Percentiles rank a stretch among this genome's conserved stretches.
Evolutionary conservation across 92 coral and sea anemone species (phyloP).

Genomic region (Micromussa lordhowensis): DNA sequence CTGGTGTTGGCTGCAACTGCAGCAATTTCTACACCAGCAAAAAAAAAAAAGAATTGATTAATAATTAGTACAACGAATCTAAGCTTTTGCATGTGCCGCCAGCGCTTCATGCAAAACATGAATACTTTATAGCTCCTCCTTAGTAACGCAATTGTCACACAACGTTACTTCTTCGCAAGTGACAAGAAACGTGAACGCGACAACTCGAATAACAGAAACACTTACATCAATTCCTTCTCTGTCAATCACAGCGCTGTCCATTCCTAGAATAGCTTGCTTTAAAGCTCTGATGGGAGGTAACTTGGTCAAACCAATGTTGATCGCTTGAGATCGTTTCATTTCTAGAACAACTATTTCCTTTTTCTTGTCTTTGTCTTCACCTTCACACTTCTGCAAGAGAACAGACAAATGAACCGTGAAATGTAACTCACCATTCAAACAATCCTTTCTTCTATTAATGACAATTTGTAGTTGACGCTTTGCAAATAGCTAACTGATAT

Average conservation of each 20-base stretch:
- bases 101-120: too few species aligned
- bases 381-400: slow-evolving; percentile 74
- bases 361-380: slow-evolving; percentile 87
- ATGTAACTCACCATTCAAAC: not conserved
- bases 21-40: slow-evolving; percentile 75
- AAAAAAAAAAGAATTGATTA: not conserved
- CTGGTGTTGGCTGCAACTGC: slow-evolving; percentile 90
- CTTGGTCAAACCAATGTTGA: slow-evolving; percentile 95
- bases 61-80: not conserved
- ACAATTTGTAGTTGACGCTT: not conserved
- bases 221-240: slow-evolving; percentile 94
- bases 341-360: slow-evolving; percentile 94
- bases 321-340: slow-evolving; percentile 95
- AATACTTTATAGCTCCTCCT: not conserved
- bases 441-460: too few species aligned
- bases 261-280: slow-evolving; percentile 85
- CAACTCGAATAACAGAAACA: not conserved
- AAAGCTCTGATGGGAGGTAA: slow-evolving; percentile 87
- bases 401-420: not conserved
- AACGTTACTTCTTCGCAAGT: not conserved
- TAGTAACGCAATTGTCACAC: too few species aligned
- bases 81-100: too few species aligned
- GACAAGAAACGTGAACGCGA: not conserved
- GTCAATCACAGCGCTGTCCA: slow-evolving; percentile 95
- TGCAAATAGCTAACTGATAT: not conserved